Evolutionary conservation across 2,888 invertebrate genomes (phyloP).

Genomic region (Cheilosia soror): DNA sequence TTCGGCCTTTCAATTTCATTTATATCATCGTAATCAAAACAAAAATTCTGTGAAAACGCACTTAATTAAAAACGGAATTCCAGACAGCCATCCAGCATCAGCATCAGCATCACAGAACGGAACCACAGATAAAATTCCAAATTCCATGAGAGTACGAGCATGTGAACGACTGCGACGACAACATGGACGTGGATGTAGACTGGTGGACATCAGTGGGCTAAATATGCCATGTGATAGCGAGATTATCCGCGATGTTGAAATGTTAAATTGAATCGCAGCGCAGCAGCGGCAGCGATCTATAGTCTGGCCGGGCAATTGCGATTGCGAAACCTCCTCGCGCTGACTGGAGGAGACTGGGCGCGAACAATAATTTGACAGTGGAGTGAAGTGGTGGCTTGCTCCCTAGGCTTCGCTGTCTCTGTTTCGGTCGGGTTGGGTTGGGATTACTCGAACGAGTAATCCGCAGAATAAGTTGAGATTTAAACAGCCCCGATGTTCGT

Average conservation of each 20-base stretch:
- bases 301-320: slow-evolving; percentile 37
- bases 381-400: slow-evolving; percentile 58
- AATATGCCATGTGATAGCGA: slow-evolving; percentile 76
- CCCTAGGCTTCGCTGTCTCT: slow-evolving; percentile 43
- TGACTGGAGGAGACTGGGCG: slow-evolving; percentile 60
- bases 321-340: slow-evolving; percentile 26
- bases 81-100: slow-evolving; percentile 65
- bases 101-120: slow-evolving; percentile 38
- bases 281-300: slow-evolving; percentile 34
- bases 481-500: slow-evolving; percentile 81
- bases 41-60: slow-evolving; percentile 75
- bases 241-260: slow-evolving; percentile 76
- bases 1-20: slow-evolving; percentile 75
- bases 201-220: slow-evolving; percentile 74
- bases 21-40: slow-evolving; percentile 75
- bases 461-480: slow-evolving; percentile 75
- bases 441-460: slow-evolving; percentile 72
- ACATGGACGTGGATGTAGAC: slow-evolving; percentile 15
- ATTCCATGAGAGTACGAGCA: slow-evolving; percentile 47
- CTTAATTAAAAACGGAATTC: slow-evolving; percentile 75
- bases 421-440: slow-evolving; percentile 1
- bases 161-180: slow-evolving; percentile 8
- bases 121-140: slow-evolving; percentile 67
- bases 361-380: slow-evolving; percentile 70
- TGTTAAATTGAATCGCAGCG: slow-evolving; percentile 72